phyloP scores from a whole-genome alignment of 2,888 invertebrate species.

The Ochlodes sylvanus region DNA sequence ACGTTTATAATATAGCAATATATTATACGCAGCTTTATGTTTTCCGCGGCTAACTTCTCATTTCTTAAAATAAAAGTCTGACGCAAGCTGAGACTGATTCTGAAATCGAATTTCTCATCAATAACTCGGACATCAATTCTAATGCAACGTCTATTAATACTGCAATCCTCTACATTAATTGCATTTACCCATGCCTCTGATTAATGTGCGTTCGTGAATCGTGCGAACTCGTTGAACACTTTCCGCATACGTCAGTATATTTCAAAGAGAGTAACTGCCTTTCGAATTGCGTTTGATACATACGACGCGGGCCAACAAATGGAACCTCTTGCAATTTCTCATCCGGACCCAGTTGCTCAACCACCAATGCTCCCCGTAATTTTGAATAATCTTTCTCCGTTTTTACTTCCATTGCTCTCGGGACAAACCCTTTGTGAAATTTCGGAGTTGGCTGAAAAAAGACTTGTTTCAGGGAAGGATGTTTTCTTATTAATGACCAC shows the following conservation, averaged over 20 bases:
- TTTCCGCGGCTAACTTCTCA: too few relatives aligned
- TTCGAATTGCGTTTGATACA: conserved; percentile 42
- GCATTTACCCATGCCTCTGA: conserved; percentile 54
- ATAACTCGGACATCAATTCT: conserved; percentile 19
- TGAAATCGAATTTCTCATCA: conserved; percentile 26
- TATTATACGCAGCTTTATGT: too few relatives aligned
- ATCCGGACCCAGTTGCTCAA: conserved; percentile 26
- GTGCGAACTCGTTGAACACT: conserved; percentile 45
- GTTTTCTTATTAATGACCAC: conserved; percentile 4
- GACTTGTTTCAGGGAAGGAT: background rate
- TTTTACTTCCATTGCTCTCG: conserved; percentile 13
- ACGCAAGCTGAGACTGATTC: background rate
- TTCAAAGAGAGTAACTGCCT: conserved; percentile 37
- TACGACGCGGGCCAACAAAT: conserved; percentile 42
- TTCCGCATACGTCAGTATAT: conserved; percentile 41
- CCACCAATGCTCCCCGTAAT: conserved; percentile 17
- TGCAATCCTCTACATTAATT: conserved; percentile 43
- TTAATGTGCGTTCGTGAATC: conserved; percentile 64
- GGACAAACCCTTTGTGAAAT: conserved; percentile 13
- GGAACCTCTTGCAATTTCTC: conserved; percentile 43
- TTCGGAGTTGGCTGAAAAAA: background rate
- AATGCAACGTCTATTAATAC: conserved; percentile 31
- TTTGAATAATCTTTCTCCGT: conserved; percentile 21
- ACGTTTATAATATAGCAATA: too few relatives aligned
- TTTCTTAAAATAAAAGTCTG: too few relatives aligned